Base-by-base conservation (phyloP, 2,113 vertebrate genomes). In the Acanthisitta chloris region DNA sequence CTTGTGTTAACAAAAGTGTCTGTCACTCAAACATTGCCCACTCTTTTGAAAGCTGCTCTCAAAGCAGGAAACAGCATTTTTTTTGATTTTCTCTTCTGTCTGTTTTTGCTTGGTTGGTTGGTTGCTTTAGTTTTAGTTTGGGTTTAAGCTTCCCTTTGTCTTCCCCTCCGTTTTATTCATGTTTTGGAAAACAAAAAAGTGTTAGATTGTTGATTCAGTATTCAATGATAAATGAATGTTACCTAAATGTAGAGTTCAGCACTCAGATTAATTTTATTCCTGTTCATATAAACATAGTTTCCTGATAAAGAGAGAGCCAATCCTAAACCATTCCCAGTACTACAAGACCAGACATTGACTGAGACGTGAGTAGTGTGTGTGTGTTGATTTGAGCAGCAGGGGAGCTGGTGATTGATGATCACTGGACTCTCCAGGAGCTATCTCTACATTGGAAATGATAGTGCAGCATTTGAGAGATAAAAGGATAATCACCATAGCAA, bases 1-100 rank as follows among this genome's bases (percentile, higher is more conserved):
- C 34, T 79, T 95, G 40, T 71, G 86, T 86, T 88, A 95, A 88
- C 77, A 91, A 84, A 89, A 94, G 69, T 81, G 48, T 48, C 80
- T 86, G 77, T 86, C 69, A 78, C 26, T 86, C 11, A 34, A 81
- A 90, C 8, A 19, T 54, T 65, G 80, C 86, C 58, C 34, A 25
- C 2, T 43, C 19, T 74, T 88, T 71, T 45, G 65, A 89, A 89
- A 91, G 55, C 31, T 71, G 10, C 51, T 70, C 20, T 81, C 34
- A 49, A 86, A 54, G 26, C 26, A 83, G 42, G 13, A 69, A 54
- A 77, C 61, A 81, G 7, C 14, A 8, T 36, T 19, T 48, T 85
- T 48, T 85, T 84, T 31, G 0, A 7, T 51, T 78, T 61, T 55
- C 2, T 72, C 38, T 31, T 43, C 24, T 38, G 16, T 82, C 12